Evolutionary conservation across 2,797 vertebrate species (phyloP).

Genomic region (Dryobates pubescens): DNA sequence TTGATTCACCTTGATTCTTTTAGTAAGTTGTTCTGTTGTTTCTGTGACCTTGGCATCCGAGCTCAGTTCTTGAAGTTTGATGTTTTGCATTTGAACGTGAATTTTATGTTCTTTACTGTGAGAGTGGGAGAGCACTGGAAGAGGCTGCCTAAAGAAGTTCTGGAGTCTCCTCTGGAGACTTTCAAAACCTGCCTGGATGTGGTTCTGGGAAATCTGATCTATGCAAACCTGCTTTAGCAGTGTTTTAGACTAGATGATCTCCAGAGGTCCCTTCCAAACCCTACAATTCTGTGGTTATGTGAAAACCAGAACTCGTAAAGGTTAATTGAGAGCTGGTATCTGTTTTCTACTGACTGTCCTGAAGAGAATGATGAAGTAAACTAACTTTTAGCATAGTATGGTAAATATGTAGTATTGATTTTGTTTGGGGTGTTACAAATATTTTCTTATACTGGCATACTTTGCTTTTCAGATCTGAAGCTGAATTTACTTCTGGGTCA

Average conservation of each 20-base stretch:
- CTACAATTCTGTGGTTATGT: background rate
- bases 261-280: no score
- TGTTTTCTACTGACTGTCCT: background rate
- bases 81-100: background rate
- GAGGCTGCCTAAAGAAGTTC: no score
- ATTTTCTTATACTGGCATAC: background rate
- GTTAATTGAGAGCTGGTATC: background rate
- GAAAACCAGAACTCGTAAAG: background rate
- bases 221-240: no score
- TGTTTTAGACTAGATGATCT: no score
- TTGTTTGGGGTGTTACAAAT: background rate
- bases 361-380: background rate
- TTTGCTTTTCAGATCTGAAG: slow-evolving; percentile 50
- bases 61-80: background rate
- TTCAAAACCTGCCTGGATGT: no score
- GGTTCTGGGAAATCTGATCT: no score
- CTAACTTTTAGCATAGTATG: background rate
- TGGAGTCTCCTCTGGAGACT: no score
- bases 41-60: background rate
- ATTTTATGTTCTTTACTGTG: background rate
- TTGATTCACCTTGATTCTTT: background rate
- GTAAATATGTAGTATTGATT: background rate
- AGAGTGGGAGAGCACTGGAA: no score
- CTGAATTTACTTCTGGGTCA: slow-evolving; percentile 57
- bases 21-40: background rate